A percentile compares a stretch with the other conserved stretches of the same genome.
Conservation (phyloP, 2,797 vertebrate genomes). For the Psittacula echo region DNA sequence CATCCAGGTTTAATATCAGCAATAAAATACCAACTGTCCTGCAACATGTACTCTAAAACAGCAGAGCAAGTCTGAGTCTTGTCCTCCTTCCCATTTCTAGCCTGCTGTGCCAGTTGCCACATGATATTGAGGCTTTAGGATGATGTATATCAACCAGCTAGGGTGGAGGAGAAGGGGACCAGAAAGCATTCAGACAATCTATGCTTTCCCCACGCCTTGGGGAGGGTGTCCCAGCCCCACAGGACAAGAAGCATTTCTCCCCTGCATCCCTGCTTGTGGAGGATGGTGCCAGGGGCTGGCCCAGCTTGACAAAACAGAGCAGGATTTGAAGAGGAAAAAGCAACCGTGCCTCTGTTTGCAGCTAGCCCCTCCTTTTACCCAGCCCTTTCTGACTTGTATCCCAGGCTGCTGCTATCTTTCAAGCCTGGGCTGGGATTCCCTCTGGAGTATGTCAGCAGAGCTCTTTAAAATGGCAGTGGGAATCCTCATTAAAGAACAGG, state of each 20-base stretch:
- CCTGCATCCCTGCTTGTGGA: not conserved
- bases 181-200: not conserved
- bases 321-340: not conserved
- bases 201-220: not conserved
- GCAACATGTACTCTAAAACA: not conserved
- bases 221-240: not conserved
- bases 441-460: not conserved
- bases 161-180: not conserved
- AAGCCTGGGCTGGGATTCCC: not conserved
- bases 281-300: not conserved
- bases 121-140: not conserved
- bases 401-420: not conserved
- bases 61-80: not conserved
- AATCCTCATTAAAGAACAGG: not conserved
- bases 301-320: not conserved
- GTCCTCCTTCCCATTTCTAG: not conserved
- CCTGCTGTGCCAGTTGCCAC: not conserved
- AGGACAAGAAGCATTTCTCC: not conserved
- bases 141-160: not conserved
- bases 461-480: not conserved
- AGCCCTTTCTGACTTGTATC: not conserved
- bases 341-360: not conserved
- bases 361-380: not conserved
- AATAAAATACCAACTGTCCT: slow-evolving; percentile 18
- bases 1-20: slow-evolving; percentile 15